Conservation (phyloP, 2,888 invertebrate genomes). For the Epistrophe eligans region DNA sequence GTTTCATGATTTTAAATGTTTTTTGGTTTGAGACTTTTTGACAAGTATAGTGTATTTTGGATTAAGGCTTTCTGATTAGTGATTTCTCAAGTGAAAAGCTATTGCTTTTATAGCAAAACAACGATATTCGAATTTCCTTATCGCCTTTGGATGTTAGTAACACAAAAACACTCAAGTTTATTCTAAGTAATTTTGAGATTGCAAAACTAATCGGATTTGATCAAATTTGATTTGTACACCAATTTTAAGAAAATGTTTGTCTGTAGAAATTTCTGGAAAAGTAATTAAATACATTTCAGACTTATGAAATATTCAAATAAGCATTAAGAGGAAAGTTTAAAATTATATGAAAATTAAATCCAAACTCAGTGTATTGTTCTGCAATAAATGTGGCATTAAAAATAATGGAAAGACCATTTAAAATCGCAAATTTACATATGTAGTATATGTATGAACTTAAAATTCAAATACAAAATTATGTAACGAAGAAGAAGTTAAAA, state of each 20-base stretch:
- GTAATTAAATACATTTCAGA: no score
- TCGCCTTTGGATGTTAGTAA: not conserved
- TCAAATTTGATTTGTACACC: not conserved
- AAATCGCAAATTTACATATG: no score
- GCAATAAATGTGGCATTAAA: no score
- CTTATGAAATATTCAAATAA: no score
- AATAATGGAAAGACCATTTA: no score
- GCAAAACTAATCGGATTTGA: not conserved
- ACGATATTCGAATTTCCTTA: not conserved
- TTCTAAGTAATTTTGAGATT: not conserved
- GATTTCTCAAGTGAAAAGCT: not conserved
- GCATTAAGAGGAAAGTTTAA: no score
- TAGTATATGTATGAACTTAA: no score
- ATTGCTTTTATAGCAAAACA: conserved; percentile 26
- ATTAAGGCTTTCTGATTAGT: not conserved
- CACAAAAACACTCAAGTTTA: not conserved
- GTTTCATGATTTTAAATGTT: conserved; percentile 40
- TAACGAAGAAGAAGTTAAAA: no score
- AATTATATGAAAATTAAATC: no score
- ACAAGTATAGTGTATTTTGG: not conserved
- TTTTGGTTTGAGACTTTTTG: not conserved
- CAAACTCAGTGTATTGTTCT: no score
- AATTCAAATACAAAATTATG: no score
- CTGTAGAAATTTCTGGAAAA: not conserved
- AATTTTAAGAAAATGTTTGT: not conserved